Conservation (phyloP, 2,888 invertebrate genomes). For the Oscheius sp. region DNA sequence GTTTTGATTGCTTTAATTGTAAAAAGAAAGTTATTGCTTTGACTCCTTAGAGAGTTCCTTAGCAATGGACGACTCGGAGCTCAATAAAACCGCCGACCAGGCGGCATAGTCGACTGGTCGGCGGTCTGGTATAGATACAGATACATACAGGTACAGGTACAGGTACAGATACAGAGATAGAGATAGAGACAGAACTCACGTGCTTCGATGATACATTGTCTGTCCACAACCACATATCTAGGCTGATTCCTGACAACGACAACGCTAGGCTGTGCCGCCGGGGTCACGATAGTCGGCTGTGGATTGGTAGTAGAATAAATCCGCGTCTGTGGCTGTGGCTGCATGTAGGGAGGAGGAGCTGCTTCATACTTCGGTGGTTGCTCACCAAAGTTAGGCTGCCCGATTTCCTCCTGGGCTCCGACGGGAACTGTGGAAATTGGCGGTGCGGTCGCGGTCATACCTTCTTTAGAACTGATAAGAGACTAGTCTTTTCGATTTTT, state of each 20-base stretch:
- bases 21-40: too few relatives aligned
- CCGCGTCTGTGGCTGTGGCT: conserved; percentile 3
- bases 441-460: too few relatives aligned
- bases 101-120: too few relatives aligned
- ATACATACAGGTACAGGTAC: neutral
- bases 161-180: neutral
- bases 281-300: conserved; percentile 5
- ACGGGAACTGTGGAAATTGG: too few relatives aligned
- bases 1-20: too few relatives aligned
- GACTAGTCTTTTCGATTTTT: too few relatives aligned
- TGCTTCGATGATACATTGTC: neutral
- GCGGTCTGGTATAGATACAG: neutral
- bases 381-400: too few relatives aligned
- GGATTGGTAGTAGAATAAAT: conserved; percentile 19
- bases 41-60: too few relatives aligned
- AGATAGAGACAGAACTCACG: neutral
- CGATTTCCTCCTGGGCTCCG: too few relatives aligned
- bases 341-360: conserved; percentile 11
- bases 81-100: too few relatives aligned
- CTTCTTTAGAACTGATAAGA: too few relatives aligned
- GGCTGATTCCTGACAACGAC: conserved; percentile 15
- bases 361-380: neutral
- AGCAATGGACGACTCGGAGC: too few relatives aligned
- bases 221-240: conserved; percentile 3
- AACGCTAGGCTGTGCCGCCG: conserved; percentile 17